phyloP scores from a whole-genome alignment of 2,888 invertebrate species.

The Antitype chi region DNA sequence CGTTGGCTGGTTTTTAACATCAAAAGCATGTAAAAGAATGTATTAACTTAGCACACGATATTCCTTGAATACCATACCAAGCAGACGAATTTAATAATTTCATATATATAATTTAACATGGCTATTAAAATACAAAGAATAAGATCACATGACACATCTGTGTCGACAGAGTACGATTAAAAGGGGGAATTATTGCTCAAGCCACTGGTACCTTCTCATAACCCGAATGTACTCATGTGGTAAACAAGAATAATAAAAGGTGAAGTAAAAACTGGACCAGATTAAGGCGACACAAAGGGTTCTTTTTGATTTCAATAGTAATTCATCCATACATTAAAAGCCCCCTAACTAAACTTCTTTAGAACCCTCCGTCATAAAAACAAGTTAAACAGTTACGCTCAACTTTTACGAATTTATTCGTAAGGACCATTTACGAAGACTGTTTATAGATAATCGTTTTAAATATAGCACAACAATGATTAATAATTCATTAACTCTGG shows the following conservation, averaged over 20 bases:
- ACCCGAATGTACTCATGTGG: constrained; percentile 75
- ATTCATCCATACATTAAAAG: constrained; percentile 62
- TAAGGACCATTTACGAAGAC: constrained; percentile 26
- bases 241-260: constrained; percentile 81
- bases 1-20: not conserved
- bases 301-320: constrained; percentile 70
- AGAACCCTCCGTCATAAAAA: constrained; percentile 57
- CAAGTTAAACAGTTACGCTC: constrained; percentile 70
- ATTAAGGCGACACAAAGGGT: constrained; percentile 79
- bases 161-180: constrained; percentile 77
- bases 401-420: constrained; percentile 45
- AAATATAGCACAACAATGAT: constrained; percentile 20
- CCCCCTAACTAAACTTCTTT: constrained; percentile 58
- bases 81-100: constrained; percentile 42
- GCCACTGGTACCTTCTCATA: constrained; percentile 72
- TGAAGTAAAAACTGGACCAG: constrained; percentile 82
- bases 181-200: constrained; percentile 76
- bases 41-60: not conserved
- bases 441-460: constrained; percentile 20
- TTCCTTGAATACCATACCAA: not conserved
- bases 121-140: constrained; percentile 68
- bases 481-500: not conserved
- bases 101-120: constrained; percentile 69
- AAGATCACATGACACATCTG: constrained; percentile 78
- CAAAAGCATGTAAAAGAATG: constrained; percentile 1